phyloP scores from a whole-genome alignment of 64 coral and sea anemone species.

The Montipora cactus region DNA sequence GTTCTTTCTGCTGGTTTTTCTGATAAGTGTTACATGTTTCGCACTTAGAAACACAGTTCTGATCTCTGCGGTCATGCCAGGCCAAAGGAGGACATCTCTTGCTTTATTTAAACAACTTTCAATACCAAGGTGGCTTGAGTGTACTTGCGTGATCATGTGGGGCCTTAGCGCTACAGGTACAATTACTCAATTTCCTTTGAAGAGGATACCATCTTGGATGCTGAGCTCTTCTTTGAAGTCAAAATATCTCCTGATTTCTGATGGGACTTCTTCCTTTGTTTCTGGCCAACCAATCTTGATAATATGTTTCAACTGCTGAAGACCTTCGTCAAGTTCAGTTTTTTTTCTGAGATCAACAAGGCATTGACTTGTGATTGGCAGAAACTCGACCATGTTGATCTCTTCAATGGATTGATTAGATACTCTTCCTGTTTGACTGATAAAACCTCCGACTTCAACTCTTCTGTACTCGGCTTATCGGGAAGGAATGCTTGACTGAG shows the following conservation, averaged over 20 bases:
- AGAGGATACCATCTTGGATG: conserved; percentile 43
- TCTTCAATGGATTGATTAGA: conserved; percentile 28
- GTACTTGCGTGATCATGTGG: conserved; percentile 21
- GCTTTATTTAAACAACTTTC: background rate
- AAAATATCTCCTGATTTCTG: conserved; percentile 22
- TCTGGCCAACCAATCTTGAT: background rate
- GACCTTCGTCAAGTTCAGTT: background rate
- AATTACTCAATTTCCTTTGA: background rate
- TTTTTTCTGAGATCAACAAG: background rate
- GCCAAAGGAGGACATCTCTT: conserved; percentile 61
- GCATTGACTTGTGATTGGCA: conserved; percentile 27
- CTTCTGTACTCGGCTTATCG: background rate
- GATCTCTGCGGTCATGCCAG: conserved; percentile 13
- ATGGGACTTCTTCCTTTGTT: conserved; percentile 18
- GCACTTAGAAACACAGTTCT: background rate
- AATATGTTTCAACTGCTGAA: conserved; percentile 17
- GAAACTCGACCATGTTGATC: conserved; percentile 27
- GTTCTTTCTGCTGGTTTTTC: conserved; percentile 58
- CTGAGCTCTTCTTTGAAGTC: conserved; percentile 44
- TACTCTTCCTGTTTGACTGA: background rate
- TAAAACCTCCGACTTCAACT: background rate
- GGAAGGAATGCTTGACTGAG: conserved; percentile 65
- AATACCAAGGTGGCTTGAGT: conserved; percentile 58
- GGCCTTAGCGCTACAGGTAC: conserved; percentile 2
- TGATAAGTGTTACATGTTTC: conserved; percentile 38